Evolutionary conservation across 2,113 vertebrate genomes (phyloP).

Genomic region (Cavia porcellus): DNA sequence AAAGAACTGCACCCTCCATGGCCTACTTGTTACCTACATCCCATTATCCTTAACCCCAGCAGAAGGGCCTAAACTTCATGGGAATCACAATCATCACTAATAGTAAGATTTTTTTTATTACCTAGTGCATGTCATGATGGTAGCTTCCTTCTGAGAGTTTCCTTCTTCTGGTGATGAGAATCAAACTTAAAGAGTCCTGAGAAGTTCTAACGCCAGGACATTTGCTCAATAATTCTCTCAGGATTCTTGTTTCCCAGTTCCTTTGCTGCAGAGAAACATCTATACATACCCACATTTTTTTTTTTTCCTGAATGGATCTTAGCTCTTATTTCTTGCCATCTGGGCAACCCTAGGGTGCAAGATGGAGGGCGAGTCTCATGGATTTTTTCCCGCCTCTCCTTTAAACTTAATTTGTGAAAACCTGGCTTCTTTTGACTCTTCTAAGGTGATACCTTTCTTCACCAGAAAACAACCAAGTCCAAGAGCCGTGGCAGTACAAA

Average conservation of each 20-base stretch:
- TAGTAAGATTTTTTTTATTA: not conserved
- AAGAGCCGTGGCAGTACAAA: not conserved
- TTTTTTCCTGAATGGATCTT: not conserved
- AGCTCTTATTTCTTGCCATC: not conserved
- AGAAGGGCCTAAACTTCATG: not conserved
- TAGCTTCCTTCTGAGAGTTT: not conserved
- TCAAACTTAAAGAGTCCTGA: not conserved
- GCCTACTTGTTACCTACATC: not conserved
- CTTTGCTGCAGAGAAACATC: not conserved
- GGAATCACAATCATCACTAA: not conserved
- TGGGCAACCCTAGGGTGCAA: not conserved
- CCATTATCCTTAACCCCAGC: not conserved
- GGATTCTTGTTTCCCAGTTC: not conserved
- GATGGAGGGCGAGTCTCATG: not conserved
- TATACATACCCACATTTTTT: rapidly evolving
- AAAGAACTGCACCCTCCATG: not conserved
- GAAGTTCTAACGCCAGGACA: not conserved
- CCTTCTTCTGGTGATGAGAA: not conserved
- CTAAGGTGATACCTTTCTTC: not conserved
- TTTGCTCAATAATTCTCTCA: not conserved
- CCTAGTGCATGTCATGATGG: not conserved
- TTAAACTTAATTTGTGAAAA: not conserved
- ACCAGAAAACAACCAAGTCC: not conserved
- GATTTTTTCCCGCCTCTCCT: not conserved
- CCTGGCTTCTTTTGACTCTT: not conserved